Evolutionary conservation across 2,113 vertebrate genomes (phyloP).

Genomic region (Falco punctatus): DNA sequence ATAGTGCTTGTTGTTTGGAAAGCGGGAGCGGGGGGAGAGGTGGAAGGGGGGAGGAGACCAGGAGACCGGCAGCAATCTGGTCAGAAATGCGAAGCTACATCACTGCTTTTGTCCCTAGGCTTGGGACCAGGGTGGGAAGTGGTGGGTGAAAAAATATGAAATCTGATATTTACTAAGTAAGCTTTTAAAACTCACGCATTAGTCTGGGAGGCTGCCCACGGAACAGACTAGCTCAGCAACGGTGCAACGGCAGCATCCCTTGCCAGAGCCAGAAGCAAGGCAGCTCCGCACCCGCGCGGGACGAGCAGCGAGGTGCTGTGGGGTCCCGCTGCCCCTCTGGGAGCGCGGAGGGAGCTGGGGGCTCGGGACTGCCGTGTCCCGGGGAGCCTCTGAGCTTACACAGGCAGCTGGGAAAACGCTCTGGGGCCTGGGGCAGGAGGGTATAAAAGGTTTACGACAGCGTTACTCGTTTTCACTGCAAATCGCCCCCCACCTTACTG

Average conservation of each 20-base stretch:
- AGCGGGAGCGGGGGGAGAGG: background rate
- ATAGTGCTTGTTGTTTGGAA: background rate
- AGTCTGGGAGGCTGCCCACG: background rate
- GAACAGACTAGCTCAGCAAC: background rate
- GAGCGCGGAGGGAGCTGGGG: accelerated
- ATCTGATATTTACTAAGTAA: background rate
- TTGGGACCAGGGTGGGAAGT: background rate
- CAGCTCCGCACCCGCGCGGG: background rate
- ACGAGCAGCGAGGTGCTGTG: background rate
- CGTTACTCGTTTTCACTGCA: background rate
- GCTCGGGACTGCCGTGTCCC: accelerated
- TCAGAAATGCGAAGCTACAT: background rate
- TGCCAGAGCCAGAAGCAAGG: background rate
- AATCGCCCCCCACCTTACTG: background rate
- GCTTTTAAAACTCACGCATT: background rate
- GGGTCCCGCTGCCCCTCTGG: background rate
- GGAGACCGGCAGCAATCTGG: background rate
- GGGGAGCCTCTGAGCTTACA: background rate
- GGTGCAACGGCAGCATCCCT: background rate
- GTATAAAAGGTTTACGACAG: accelerated
- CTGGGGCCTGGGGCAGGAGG: background rate
- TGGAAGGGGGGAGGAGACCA: background rate
- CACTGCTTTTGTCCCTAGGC: background rate
- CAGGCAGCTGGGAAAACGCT: background rate
- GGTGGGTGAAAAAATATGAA: background rate